Conservation (phyloP, 2,888 invertebrate genomes). For the Anagyrus pseudococci region DNA sequence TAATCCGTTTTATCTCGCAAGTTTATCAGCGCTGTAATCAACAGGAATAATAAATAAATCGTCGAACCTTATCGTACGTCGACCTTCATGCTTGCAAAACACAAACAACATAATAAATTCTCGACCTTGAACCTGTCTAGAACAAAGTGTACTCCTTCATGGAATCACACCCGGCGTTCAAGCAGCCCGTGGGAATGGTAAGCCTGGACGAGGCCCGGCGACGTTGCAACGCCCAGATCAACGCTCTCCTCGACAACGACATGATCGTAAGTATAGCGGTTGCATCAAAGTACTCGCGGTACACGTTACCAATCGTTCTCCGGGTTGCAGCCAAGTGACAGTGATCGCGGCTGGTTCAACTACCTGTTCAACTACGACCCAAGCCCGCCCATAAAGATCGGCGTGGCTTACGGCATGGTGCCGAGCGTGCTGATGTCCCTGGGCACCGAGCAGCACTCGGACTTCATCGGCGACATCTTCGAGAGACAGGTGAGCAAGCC, state of each 20-base stretch:
- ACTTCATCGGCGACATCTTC: slow-evolving; percentile 53
- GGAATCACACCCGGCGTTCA: slow-evolving; percentile 79
- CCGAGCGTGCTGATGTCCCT: slow-evolving; percentile 61
- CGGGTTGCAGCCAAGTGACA: slow-evolving; percentile 37
- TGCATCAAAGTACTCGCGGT: no score
- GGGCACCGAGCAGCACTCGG: slow-evolving; percentile 63
- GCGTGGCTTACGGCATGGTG: slow-evolving; percentile 62
- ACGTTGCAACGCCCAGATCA: slow-evolving; percentile 50
- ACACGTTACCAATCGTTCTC: no score
- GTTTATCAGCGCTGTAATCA: no score
- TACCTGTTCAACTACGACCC: slow-evolving; percentile 56
- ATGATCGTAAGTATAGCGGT: slow-evolving; percentile 41
- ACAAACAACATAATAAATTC: no score
- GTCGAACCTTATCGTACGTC: no score
- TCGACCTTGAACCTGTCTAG: no score
- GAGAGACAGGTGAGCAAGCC: slow-evolving; percentile 54
- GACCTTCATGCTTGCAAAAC: no score
- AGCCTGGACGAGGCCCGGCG: slow-evolving; percentile 76
- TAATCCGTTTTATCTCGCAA: no score
- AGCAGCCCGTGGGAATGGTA: slow-evolving; percentile 67
- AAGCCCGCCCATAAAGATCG: slow-evolving; percentile 56
- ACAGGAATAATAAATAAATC: no score
- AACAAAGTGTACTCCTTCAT: slow-evolving; percentile 79
- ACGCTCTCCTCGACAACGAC: slow-evolving; percentile 41
- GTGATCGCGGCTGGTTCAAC: slow-evolving; percentile 35